Evolutionary conservation across 2,113 vertebrate species (phyloP).

Genomic region (Cervus canadensis): DNA sequence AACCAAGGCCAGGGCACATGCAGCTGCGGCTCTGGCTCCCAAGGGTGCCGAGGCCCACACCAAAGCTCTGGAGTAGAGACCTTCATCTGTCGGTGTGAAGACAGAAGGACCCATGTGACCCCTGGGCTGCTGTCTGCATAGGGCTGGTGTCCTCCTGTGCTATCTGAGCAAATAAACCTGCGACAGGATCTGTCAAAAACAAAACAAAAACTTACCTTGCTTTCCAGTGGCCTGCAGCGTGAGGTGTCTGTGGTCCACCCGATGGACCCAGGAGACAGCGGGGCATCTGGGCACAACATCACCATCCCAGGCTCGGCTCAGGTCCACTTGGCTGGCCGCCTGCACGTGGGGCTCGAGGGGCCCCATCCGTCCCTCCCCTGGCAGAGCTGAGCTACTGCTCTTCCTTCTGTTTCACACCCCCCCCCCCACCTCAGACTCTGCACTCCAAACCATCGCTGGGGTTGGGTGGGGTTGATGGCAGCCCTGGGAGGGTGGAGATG

Average conservation of each 20-base stretch:
- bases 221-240: background rate
- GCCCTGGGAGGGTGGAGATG: background rate
- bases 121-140: background rate
- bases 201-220: background rate
- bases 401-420: background rate
- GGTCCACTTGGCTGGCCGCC: background rate
- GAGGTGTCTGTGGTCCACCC: background rate
- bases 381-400: background rate
- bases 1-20: background rate
- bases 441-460: background rate
- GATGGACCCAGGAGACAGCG: background rate
- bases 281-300: background rate
- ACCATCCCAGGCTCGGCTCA: fast-evolving
- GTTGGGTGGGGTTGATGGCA: background rate
- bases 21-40: background rate
- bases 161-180: conserved; percentile 65
- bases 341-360: background rate
- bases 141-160: conserved; percentile 2
- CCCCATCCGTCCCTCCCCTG: background rate
- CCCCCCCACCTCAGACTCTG: fast-evolving
- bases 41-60: conserved; percentile 38
- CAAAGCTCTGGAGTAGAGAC: conserved; percentile 1
- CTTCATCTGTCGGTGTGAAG: background rate
- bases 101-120: conserved; percentile 38
- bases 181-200: background rate